phyloP scores from a whole-genome alignment of 2,888 invertebrate genomes.

The Gisinianus flammeolus region DNA sequence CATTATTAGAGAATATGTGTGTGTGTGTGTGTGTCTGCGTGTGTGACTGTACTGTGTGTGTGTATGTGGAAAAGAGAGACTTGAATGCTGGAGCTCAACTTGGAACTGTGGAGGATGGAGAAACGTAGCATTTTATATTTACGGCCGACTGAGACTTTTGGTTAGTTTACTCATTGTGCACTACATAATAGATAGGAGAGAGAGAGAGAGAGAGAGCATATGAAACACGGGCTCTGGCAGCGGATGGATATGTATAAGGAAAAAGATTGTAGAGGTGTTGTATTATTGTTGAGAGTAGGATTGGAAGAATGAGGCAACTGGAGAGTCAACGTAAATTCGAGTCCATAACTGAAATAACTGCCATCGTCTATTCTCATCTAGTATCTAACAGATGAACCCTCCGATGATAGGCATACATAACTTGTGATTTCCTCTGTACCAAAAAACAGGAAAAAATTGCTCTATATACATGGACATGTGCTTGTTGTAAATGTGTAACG shows the following conservation, averaged over 20 bases:
- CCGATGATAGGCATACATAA: conserved; percentile 59
- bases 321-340: conserved; percentile 49
- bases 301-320: conserved; percentile 47
- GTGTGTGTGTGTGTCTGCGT: not conserved
- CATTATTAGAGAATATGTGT: conserved; percentile 4
- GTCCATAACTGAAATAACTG: conserved; percentile 56
- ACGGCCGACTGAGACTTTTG: conserved; percentile 11
- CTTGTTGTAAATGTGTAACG: conserved; percentile 25
- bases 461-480: conserved; percentile 34
- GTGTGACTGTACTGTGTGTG: not conserved
- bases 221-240: not conserved
- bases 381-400: conserved; percentile 50
- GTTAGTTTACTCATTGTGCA: conserved; percentile 14
- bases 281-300: conserved; percentile 42
- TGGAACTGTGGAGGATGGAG: not conserved
- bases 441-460: conserved; percentile 40
- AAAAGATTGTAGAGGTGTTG: conserved; percentile 6
- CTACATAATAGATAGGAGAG: not conserved
- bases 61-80: not conserved
- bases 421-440: conserved; percentile 55
- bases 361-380: conserved; percentile 59
- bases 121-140: conserved; percentile 12
- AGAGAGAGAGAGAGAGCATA: not conserved
- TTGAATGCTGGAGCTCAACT: not conserved
- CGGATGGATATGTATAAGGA: not conserved